phyloP scores from a whole-genome alignment of 2,888 invertebrate species.

The Euphydryas editha region DNA sequence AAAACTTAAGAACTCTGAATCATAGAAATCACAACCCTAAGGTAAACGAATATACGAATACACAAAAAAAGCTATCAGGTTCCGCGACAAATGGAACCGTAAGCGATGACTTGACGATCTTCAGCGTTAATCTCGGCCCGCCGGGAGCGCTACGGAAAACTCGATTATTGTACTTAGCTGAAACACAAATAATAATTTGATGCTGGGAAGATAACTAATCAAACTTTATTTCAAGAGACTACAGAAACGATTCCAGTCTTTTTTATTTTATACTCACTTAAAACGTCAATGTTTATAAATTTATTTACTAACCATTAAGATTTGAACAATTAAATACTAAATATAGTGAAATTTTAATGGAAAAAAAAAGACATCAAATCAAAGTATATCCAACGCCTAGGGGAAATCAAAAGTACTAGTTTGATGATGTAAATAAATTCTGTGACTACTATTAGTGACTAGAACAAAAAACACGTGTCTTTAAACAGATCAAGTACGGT shows the following conservation, averaged over 20 bases:
- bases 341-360: too few species aligned
- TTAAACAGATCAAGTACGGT: not conserved
- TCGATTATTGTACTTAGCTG: constrained; percentile 34
- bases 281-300: too few species aligned
- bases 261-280: too few species aligned
- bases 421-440: too few species aligned
- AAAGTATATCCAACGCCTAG: too few species aligned
- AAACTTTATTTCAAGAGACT: not conserved
- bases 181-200: constrained; percentile 34
- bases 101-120: constrained; percentile 65
- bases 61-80: constrained; percentile 47
- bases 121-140: constrained; percentile 50
- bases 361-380: too few species aligned
- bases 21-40: constrained; percentile 11
- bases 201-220: constrained; percentile 5
- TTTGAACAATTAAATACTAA: too few species aligned
- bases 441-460: not conserved
- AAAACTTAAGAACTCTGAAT: not conserved
- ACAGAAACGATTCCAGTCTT: not conserved
- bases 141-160: constrained; percentile 43
- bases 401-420: too few species aligned
- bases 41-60: constrained; percentile 20
- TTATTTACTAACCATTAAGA: too few species aligned
- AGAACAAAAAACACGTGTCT: not conserved
- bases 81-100: constrained; percentile 58